Evolutionary conservation across 2,797 vertebrate genomes (phyloP).

Genomic region (Borostomias antarcticus): DNA sequence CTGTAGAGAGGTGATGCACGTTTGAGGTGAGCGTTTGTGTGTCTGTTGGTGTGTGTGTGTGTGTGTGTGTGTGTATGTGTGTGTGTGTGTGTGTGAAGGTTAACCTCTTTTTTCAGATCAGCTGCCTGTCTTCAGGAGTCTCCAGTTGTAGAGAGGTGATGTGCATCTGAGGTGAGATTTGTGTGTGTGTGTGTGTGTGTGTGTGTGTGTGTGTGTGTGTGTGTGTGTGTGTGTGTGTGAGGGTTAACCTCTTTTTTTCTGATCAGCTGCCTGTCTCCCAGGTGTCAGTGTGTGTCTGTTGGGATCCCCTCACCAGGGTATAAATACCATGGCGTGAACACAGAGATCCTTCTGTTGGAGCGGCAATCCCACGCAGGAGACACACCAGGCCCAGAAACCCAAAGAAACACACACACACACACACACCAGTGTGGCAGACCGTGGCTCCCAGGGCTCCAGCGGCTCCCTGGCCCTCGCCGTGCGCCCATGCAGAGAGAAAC

Average conservation of each 20-base stretch:
- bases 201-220: constrained; percentile 23
- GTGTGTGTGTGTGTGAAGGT: no score
- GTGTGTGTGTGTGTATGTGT: no score
- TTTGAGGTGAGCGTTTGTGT: no score
- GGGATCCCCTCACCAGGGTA: constrained; percentile 70
- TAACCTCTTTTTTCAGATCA: no score
- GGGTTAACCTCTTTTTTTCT: constrained; percentile 33
- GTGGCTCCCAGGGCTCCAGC: constrained; percentile 61
- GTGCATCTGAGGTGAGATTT: constrained; percentile 65
- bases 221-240: constrained; percentile 8
- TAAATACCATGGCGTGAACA: constrained; percentile 71
- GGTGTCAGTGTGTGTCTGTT: constrained; percentile 77
- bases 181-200: constrained; percentile 53
- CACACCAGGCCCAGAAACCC: constrained; percentile 47
- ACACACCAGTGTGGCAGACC: constrained; percentile 16
- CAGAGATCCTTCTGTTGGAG: constrained; percentile 61
- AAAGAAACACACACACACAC: constrained; percentile 41
- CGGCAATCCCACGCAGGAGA: constrained; percentile 58
- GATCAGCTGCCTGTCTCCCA: constrained; percentile 73
- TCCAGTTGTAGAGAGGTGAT: constrained; percentile 55
- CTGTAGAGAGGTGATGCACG: constrained; percentile 42
- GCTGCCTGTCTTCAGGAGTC: no score
- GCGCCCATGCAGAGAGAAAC: constrained; percentile 73
- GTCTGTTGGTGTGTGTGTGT: no score
- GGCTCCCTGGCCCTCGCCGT: constrained; percentile 75